Evolutionary conservation across 2,888 invertebrate species (phyloP), one percentile per base, ranked within the genome.

Genomic region (Seira sanloemensis): DNA sequence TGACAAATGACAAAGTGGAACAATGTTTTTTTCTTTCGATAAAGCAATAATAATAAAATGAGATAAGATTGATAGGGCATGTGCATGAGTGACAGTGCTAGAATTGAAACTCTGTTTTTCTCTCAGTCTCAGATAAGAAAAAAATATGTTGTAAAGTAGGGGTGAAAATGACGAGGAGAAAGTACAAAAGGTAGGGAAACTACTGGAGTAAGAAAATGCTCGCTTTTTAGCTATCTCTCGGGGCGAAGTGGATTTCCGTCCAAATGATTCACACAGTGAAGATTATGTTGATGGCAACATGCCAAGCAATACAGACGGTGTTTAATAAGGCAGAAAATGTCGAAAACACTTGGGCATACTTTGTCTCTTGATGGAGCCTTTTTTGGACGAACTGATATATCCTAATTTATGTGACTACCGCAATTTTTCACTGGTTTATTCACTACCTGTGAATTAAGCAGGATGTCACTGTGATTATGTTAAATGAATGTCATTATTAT

Each of bases 401-500:
- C 12, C 37, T 37, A 37, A 37, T 37, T 37, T 37, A n/a, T 37
- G 12, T 37, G 37, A 37, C n/a, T n/a, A 37, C 4, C 5, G 37
- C 66, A 46, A 67, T 76, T 77, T 77, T 77, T 68, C 77, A 77
- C 67, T 77, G 68, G 77, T 66, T 67, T 67, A 67, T 26, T 24
- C 73, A 24, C 58, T 1, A 25, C 12, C 58, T 54, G n/a, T 25
- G 50, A 23, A 71, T 69, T 69, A 19, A 19, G 21, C n/a, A 71
- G 19, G 18, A n/a, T 68, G n/a, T 24, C 50, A 54, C 72, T 23
- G 1, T 71, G 27, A 65, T 75, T 69, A 71, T 78, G 37, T 37
- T 37, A 78, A 78, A 78, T 78, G 78, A 62, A 78, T 46, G 78
- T 58, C 78, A 78, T 78, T 78, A 78, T 78, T 78, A 78, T 78